Base-by-base conservation (phyloP, 1,140 invertebrate species). In the Asbolus verrucosus region DNA sequence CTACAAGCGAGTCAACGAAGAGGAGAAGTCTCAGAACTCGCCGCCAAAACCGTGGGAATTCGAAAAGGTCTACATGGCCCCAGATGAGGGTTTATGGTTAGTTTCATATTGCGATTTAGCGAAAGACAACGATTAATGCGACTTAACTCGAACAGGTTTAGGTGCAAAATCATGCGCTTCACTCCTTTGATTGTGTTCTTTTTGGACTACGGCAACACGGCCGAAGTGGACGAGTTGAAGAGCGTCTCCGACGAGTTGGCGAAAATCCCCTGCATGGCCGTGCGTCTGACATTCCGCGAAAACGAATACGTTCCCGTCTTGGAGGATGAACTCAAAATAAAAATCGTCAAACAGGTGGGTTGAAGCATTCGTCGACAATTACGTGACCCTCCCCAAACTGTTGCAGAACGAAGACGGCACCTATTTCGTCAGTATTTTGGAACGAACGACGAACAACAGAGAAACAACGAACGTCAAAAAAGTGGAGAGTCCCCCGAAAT, bases 161-260 rank as follows among this genome's bases (percentile, higher is more conserved):
- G 61, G 24, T 63, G 61, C 24, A 63, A 41, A 21, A 24, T 63
- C 16, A n/a, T 11, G 1, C 18, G 15, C 11, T 16, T 21, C 6
- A 14, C 6, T 2, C 61, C 61, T 0, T 21, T 63, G 9, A 63
- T 36, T 6, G 61, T 41, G 6, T 63, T 63, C 9, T 63, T 63
- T 13, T 6, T 71, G 11, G 65, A 71, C 15, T 68, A 71, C 14
- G 65, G 70, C 15, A 71, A 71, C 62, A 15, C 19, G 8, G 70
- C 62, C 18, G 19, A 59, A 9, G 65, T 71, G 0, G 18, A 54
- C 14, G 65, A 66, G 21, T 6, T 71, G 2, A 21, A 31, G 1
- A 46, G 60, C 30, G 41, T 67, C 13, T 71, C 69, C 3, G 50
- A 61, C 13, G 63, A 66, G 16, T 31, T 71, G 27, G 60, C 36